phyloP scores from a whole-genome alignment of 2,888 invertebrate genomes.

The Drosophila emarginata region DNA sequence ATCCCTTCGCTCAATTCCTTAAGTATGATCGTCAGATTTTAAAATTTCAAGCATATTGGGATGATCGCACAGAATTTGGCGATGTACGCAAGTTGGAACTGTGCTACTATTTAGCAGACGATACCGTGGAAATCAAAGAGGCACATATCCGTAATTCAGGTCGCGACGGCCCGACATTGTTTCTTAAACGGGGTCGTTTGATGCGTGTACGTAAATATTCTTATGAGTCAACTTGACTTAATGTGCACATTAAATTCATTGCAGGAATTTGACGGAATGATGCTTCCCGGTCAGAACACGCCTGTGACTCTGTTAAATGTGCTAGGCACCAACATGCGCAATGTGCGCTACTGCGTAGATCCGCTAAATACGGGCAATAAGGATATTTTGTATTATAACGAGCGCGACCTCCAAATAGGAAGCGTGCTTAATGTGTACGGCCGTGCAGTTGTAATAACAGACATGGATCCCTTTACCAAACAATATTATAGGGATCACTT shows the following conservation, averaged over 20 bases:
- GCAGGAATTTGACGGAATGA: slow-evolving; percentile 75
- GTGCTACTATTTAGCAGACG: slow-evolving; percentile 93
- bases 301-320: slow-evolving; percentile 86
- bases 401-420: slow-evolving; percentile 91
- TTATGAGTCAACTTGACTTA: not conserved
- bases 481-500: slow-evolving; percentile 88
- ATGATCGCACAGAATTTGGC: slow-evolving; percentile 91
- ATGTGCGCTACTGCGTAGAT: slow-evolving; percentile 85
- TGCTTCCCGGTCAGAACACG: slow-evolving; percentile 83
- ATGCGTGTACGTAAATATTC: slow-evolving; percentile 86
- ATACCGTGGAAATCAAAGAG: slow-evolving; percentile 94
- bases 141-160: slow-evolving; percentile 87
- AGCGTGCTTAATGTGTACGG: slow-evolving; percentile 91
- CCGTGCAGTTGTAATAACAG: slow-evolving; percentile 90
- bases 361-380: slow-evolving; percentile 84
- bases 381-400: slow-evolving; percentile 78
- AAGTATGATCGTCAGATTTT: slow-evolving; percentile 89
- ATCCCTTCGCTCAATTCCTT: slow-evolving; percentile 90
- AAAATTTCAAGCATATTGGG: slow-evolving; percentile 95
- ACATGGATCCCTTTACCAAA: slow-evolving; percentile 93
- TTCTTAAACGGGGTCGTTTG: slow-evolving; percentile 89
- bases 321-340: slow-evolving; percentile 84
- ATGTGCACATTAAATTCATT: not conserved
- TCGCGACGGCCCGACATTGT: slow-evolving; percentile 87
- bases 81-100: slow-evolving; percentile 90